Evolutionary conservation across 1,140 invertebrate genomes (phyloP).

Genomic region (Oreohelix idahoensis): DNA sequence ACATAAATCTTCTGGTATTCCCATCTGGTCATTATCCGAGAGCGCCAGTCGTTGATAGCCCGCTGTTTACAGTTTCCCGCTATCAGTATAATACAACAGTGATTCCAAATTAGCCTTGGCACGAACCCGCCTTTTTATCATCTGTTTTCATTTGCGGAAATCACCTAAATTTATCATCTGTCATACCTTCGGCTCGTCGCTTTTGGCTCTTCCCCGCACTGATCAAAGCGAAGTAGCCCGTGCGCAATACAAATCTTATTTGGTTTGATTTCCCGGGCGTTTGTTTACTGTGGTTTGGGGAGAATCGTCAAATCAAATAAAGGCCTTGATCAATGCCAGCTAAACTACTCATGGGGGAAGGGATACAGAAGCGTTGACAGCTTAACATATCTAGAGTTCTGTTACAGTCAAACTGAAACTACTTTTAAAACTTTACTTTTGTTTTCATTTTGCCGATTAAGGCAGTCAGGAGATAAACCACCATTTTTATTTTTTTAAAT

Average conservation of each 20-base stretch:
- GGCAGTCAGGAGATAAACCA: no score
- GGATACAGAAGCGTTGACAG: no score
- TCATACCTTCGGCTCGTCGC: background rate
- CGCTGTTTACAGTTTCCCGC: background rate
- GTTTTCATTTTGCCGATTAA: no score
- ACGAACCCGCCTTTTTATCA: background rate
- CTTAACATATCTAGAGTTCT: no score
- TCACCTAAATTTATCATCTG: conserved; percentile 17
- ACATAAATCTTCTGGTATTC: no score
- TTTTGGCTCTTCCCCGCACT: background rate
- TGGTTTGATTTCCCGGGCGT: background rate
- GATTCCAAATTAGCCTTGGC: background rate
- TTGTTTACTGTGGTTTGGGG: background rate
- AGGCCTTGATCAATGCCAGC: background rate
- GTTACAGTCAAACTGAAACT: no score
- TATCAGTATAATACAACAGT: background rate
- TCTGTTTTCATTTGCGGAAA: background rate
- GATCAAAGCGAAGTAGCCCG: background rate
- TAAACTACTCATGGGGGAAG: no score
- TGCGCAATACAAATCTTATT: background rate
- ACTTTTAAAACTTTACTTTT: no score
- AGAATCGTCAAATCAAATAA: conserved; percentile 11
- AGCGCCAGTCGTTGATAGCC: no score
- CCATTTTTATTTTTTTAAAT: no score
- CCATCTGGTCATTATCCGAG: no score